Evolutionary conservation across 2,113 vertebrate genomes (phyloP), one percentile per base, ranked within the genome.

Genomic region (Lonchura striata): DNA sequence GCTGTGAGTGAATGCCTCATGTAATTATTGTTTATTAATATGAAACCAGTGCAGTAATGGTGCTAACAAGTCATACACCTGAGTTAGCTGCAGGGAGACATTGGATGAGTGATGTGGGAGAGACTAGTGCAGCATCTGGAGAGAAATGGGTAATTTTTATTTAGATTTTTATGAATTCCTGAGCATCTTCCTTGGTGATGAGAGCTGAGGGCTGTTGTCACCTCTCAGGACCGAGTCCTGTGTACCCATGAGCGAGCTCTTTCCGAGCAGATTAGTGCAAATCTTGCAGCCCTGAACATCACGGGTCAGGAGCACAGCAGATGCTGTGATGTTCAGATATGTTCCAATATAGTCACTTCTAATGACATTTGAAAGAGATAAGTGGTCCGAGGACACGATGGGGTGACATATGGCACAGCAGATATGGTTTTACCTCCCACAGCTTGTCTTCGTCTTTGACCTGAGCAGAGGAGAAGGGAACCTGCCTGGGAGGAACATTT

Each of bases 301-400:
- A 42, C 2, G 47, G 93, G 96, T 87, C 70, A 82, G 89, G 85
- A 87, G 79, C 82, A 22, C 50, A 52, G 71, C 81, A 61, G 87
- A 41, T 82, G 87, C 63, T 70, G 82, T 31, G 85, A 92, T 91
- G 87, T 92, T 85, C 77, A 94, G 90, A 74, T 69, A 31, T 57
- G 91, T 92, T 96, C 86, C 78, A 70, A 49, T 70, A 33, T 10
- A 94, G 83, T 78, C 56, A 33, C 28, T 76, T 94, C 23, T 96
- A 95, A 94, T 93, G 96, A 88, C 59, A 87, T 88, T 91, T 89
- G 86, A 79, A 95, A 90, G 69, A 85, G 85, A 68, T 94, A 91
- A 92, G 66, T 78, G 92, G 60, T 86, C 89, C 86, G 74, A 63
- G 70, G 70, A 78, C 85, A 72, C 59, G 71, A 37, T 88, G 65